Percentiles rank a stretch among this genome's conserved stretches.
phyloP scores from a whole-genome alignment of 2,888 invertebrate genomes.

The Geotrupes spiniger region DNA sequence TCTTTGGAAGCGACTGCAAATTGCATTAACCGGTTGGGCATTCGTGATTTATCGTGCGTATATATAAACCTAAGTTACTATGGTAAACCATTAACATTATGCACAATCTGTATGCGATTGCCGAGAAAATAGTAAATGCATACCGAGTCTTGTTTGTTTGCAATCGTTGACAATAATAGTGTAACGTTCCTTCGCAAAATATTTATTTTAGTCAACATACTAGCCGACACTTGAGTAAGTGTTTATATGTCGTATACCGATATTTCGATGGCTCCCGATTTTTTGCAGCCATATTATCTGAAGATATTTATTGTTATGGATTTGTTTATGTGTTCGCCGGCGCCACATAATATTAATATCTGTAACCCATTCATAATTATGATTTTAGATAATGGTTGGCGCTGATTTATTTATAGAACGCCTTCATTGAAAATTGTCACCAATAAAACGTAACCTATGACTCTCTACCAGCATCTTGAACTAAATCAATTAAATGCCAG shows the following conservation, averaged over 20 bases:
- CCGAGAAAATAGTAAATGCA: too few relatives aligned
- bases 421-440: constrained; percentile 3
- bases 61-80: too few relatives aligned
- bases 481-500: constrained; percentile 1
- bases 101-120: too few relatives aligned
- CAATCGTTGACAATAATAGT: too few relatives aligned
- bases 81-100: too few relatives aligned
- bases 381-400: constrained; percentile 6
- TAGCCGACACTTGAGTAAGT: too few relatives aligned
- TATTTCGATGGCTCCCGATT: constrained; percentile 6
- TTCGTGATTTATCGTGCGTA: too few relatives aligned
- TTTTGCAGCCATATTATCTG: neutral
- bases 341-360: constrained; percentile 6
- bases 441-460: constrained; percentile 7
- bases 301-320: constrained; percentile 6
- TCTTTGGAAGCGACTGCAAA: too few relatives aligned
- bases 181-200: too few relatives aligned
- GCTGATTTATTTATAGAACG: constrained; percentile 6
- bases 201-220: too few relatives aligned
- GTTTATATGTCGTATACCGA: neutral
- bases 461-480: constrained; percentile 5
- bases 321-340: constrained; percentile 6
- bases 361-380: constrained; percentile 7
- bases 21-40: too few relatives aligned
- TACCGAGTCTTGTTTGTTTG: too few relatives aligned